A percentile compares a stretch with the other conserved stretches of the same genome.
phyloP scores from a whole-genome alignment of 2,797 vertebrate genomes.

The Salmo trutta region DNA sequence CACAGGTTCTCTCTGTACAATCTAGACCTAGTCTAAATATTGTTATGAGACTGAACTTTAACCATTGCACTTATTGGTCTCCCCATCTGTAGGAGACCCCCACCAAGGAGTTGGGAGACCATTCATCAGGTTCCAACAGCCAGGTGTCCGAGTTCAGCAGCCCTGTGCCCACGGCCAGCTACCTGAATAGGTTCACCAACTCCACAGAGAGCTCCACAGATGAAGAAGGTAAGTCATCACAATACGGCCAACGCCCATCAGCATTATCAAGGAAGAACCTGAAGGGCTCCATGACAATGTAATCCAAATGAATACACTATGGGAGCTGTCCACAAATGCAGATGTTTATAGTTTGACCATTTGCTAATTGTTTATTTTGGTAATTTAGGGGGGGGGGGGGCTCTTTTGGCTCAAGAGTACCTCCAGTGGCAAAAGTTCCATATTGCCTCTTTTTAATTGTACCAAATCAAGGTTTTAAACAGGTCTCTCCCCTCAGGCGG shows the following conservation, averaged over 20 bases:
- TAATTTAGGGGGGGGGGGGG: too few relatives aligned
- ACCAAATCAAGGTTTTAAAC: too few relatives aligned
- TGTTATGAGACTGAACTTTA: background rate
- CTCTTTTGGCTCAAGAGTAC: too few relatives aligned
- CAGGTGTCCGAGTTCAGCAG: slow-evolving; percentile 76
- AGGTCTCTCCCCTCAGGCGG: slow-evolving; percentile 77
- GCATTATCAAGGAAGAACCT: background rate
- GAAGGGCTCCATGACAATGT: background rate
- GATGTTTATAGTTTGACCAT: background rate
- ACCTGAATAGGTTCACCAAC: slow-evolving; percentile 87
- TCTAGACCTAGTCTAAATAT: background rate
- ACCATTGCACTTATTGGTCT: background rate
- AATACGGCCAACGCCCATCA: background rate
- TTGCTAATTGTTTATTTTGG: background rate
- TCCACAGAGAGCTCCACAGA: slow-evolving; percentile 95
- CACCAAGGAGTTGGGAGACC: slow-evolving; percentile 91
- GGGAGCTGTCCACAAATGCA: too few relatives aligned
- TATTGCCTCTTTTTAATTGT: too few relatives aligned
- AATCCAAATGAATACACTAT: too few relatives aligned
- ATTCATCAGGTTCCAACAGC: slow-evolving; percentile 73
- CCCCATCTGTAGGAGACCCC: slow-evolving; percentile 88
- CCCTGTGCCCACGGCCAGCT: slow-evolving; percentile 71
- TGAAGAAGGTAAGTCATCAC: slow-evolving; percentile 87
- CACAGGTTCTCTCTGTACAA: background rate
- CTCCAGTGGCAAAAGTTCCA: too few relatives aligned